phyloP scores from a whole-genome alignment of 2,888 invertebrate genomes.

The Drosophila infuscata region DNA sequence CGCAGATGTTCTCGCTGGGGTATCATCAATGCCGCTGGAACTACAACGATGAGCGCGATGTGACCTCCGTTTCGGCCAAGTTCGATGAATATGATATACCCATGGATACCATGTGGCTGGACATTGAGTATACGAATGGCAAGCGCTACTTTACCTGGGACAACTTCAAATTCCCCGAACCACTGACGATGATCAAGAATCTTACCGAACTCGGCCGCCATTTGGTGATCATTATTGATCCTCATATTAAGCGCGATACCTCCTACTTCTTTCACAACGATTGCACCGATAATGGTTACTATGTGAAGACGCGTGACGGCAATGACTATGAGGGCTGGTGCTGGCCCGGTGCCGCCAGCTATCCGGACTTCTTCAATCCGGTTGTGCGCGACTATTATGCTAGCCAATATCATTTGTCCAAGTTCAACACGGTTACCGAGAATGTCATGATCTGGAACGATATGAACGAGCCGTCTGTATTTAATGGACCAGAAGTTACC shows the following conservation, averaged over 20 bases:
- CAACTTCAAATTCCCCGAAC: conserved; percentile 93
- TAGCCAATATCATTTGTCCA: conserved; percentile 87
- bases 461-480: conserved; percentile 99
- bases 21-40: conserved; percentile 99
- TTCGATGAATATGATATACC: conserved; percentile 98
- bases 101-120: conserved; percentile 98
- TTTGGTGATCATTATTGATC: conserved; percentile 98
- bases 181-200: conserved; percentile 95
- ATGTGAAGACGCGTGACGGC: conserved; percentile 95
- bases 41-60: conserved; percentile 98
- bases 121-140: conserved; percentile 98
- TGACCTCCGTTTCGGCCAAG: conserved; percentile 92
- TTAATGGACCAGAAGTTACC: conserved; percentile 99
- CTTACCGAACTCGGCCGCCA: conserved; percentile 95
- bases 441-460: conserved; percentile 99
- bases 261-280: conserved; percentile 96
- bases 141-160: conserved; percentile 99
- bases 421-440: conserved; percentile 88
- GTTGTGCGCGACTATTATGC: conserved; percentile 93
- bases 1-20: conserved; percentile 93
- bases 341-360: conserved; percentile 98
- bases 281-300: conserved; percentile 92
- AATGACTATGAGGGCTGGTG: conserved; percentile 99
- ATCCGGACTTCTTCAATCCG: conserved; percentile 97
- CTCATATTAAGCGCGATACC: conserved; percentile 97